Evolutionary conservation across 2,113 vertebrate genomes (phyloP).

Genomic region (Caracal caracal): DNA sequence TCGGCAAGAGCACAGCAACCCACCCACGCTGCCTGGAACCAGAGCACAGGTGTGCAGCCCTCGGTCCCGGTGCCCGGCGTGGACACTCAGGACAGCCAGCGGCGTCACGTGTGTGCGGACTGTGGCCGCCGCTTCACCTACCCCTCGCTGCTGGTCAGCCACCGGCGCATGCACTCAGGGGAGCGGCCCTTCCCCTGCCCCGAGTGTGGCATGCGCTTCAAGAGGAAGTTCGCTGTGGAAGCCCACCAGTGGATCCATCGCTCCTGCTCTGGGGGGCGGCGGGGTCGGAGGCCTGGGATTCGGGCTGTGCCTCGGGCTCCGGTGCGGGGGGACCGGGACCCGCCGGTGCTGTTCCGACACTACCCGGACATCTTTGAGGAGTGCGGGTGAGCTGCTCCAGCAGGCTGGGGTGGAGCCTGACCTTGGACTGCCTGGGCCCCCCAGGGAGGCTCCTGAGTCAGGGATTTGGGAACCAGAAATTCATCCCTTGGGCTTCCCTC

Average conservation of each 20-base stretch:
- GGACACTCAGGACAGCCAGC: constrained; percentile 54
- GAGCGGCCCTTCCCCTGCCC: constrained; percentile 79
- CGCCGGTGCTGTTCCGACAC: constrained; percentile 77
- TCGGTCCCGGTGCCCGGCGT: background rate
- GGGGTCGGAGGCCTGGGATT: constrained; percentile 77
- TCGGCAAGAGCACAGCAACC: background rate
- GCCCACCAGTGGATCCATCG: constrained; percentile 78
- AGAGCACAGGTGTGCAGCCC: background rate
- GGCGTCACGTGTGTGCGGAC: constrained; percentile 75
- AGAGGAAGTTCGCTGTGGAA: constrained; percentile 72
- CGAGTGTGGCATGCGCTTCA: constrained; percentile 77
- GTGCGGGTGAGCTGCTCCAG: constrained; percentile 56
- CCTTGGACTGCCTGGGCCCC: background rate
- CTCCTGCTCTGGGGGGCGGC: constrained; percentile 77
- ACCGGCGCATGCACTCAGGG: constrained; percentile 73
- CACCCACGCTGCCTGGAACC: background rate
- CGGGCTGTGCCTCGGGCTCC: constrained; percentile 78
- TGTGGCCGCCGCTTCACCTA: constrained; percentile 79
- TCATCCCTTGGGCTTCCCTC: background rate
- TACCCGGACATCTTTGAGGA: constrained; percentile 81
- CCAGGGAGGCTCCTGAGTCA: background rate
- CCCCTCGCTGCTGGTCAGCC: constrained; percentile 70
- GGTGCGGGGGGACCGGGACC: constrained; percentile 70
- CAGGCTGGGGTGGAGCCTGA: background rate
- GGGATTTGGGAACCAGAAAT: constrained; percentile 21